Evolutionary conservation across 2,888 invertebrate species (phyloP).

Genomic region (Operophtera brumata): DNA sequence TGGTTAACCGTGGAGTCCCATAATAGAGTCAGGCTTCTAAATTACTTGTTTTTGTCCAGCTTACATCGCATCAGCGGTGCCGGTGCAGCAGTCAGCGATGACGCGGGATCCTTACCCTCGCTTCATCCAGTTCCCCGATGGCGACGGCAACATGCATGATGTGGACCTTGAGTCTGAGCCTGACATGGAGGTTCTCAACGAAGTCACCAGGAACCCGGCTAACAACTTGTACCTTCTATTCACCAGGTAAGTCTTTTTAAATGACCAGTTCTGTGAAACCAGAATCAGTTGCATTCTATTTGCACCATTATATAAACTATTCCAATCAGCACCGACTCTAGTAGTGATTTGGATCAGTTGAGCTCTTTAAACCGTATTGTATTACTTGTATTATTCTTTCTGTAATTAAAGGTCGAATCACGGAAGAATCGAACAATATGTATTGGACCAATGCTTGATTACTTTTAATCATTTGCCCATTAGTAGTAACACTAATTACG

Average conservation of each 20-base stretch:
- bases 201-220: conserved; percentile 41
- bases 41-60: conserved; percentile 28
- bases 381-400: no score
- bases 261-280: background rate
- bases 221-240: conserved; percentile 47
- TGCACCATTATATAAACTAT: no score
- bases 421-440: no score
- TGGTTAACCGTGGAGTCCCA: background rate
- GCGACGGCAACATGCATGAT: conserved; percentile 39
- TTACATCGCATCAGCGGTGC: conserved; percentile 36
- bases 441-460: no score
- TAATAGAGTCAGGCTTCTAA: background rate
- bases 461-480: no score
- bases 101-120: conserved; percentile 36
- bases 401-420: no score
- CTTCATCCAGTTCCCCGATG: conserved; percentile 45
- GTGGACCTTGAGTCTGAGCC: conserved; percentile 48
- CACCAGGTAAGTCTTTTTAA: conserved; percentile 43
- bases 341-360: no score
- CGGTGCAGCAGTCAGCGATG: conserved; percentile 30
- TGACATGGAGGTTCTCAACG: conserved; percentile 40
- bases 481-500: no score
- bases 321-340: background rate
- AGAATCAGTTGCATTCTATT: background rate
- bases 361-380: no score